Evolutionary conservation across 1,140 invertebrate species (phyloP).

Genomic region (Aphelenchoides besseyi): DNA sequence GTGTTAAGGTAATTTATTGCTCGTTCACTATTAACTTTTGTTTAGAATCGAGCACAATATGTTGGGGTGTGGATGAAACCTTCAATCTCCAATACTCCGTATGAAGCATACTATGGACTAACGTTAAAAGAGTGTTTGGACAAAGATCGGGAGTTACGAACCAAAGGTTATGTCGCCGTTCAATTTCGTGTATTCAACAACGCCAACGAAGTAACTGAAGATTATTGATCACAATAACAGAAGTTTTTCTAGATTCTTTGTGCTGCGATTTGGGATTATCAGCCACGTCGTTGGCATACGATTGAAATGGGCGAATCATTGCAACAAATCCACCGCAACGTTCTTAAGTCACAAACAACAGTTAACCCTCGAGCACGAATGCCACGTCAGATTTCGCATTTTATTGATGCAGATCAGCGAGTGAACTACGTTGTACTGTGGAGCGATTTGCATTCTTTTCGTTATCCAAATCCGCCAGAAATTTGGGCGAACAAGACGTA

Average conservation of each 20-base stretch:
- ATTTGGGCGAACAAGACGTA: slow-evolving; percentile 51
- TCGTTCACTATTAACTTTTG: neutral
- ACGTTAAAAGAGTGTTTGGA: slow-evolving; percentile 54
- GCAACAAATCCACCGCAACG: slow-evolving; percentile 30
- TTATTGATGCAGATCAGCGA: slow-evolving; percentile 32
- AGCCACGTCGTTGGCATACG: slow-evolving; percentile 45
- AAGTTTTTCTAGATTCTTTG: slow-evolving; percentile 51
- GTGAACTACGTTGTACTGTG: slow-evolving; percentile 57
- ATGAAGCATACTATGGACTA: slow-evolving; percentile 61
- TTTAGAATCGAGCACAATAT: slow-evolving; percentile 48
- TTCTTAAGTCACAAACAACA: slow-evolving; percentile 17
- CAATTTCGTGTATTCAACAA: slow-evolving; percentile 58
- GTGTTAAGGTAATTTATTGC: slow-evolving; percentile 31
- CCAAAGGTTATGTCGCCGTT: slow-evolving; percentile 57
- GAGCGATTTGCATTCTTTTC: slow-evolving; percentile 52
- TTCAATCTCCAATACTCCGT: slow-evolving; percentile 35
- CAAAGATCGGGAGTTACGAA: slow-evolving; percentile 42
- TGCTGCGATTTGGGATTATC: slow-evolving; percentile 59
- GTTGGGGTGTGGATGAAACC: slow-evolving; percentile 60
- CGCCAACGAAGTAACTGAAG: slow-evolving; percentile 45
- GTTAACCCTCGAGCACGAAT: slow-evolving; percentile 22
- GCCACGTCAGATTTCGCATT: slow-evolving; percentile 60
- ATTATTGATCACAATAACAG: slow-evolving; percentile 15
- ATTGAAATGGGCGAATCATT: slow-evolving; percentile 55
- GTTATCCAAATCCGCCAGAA: slow-evolving; percentile 57